Percentiles rank a stretch among this genome's conserved stretches.
These are phyloP conservation scores for Platyscapa corneri DNA, from an alignment of 1,140 invertebrate genomes.

Conservation along the genomic window DNA sequence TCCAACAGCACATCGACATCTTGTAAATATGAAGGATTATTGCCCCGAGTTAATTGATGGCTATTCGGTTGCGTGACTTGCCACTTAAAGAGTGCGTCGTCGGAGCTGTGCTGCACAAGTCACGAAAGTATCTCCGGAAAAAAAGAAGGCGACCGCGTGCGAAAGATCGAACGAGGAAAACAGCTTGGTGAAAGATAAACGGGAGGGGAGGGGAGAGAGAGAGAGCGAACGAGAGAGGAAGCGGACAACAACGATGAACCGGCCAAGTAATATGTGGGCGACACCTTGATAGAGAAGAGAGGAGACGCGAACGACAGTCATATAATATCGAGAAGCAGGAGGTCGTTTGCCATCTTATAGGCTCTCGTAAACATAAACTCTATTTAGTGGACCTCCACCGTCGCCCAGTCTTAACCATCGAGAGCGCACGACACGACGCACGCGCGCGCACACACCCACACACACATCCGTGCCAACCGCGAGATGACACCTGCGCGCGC, in stretches of 20 bases:
- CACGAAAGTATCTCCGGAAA: neutral
- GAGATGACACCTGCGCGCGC: neutral
- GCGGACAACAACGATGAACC: neutral
- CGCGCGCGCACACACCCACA: neutral
- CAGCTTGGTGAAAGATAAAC: neutral
- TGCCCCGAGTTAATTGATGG: conserved; percentile 34
- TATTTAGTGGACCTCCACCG: conserved; percentile 71
- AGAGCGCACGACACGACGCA: neutral
- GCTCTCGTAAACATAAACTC: conserved; percentile 66
- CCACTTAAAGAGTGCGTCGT: neutral
- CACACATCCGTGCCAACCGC: neutral
- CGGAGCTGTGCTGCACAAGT: neutral
- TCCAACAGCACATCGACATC: conserved; percentile 6
- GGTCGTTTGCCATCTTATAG: conserved; percentile 46
- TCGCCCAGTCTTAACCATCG: neutral
- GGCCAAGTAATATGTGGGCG: conserved; percentile 55
- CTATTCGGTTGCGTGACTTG: conserved; percentile 29
- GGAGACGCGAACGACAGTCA: conserved; percentile 48
- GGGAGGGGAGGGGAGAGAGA: neutral
- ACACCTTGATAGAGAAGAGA: conserved; percentile 56
- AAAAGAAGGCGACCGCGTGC: neutral
- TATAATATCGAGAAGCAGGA: conserved; percentile 36
- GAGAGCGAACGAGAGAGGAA: neutral
- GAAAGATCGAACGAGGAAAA: neutral
- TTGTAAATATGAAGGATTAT: conserved; percentile 27